A percentile compares a stretch with the other conserved stretches of the same genome.
phyloP scores from a whole-genome alignment of 2,888 invertebrate species.

The Onchidella celtica region DNA sequence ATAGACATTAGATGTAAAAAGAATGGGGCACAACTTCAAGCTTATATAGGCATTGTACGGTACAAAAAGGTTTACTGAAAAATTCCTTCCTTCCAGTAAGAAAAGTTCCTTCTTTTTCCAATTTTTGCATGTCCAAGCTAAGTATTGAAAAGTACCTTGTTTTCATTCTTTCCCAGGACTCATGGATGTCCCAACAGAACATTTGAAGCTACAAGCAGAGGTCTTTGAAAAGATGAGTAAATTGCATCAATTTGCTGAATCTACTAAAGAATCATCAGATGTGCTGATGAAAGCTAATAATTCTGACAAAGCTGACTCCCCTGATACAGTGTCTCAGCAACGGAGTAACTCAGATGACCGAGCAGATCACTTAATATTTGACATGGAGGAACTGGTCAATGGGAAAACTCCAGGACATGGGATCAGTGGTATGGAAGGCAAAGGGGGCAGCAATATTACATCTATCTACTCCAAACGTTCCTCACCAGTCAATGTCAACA shows the following conservation, averaged over 20 bases:
- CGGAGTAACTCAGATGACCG: constrained; percentile 17
- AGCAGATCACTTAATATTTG: constrained; percentile 38
- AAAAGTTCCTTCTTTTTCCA: too few relatives aligned
- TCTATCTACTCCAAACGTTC: constrained; percentile 65
- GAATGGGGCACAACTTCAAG: too few relatives aligned
- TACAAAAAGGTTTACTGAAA: too few relatives aligned
- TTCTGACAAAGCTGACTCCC: constrained; percentile 34
- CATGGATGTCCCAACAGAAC: constrained; percentile 19
- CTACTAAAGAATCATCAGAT: constrained; percentile 14
- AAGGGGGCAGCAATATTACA: constrained; percentile 58
- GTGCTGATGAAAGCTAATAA: neutral
- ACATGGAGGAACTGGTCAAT: constrained; percentile 46
- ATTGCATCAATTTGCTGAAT: constrained; percentile 42
- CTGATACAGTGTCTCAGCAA: constrained; percentile 15
- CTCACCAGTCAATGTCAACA: constrained; percentile 67
- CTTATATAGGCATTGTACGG: too few relatives aligned
- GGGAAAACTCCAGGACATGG: constrained; percentile 34
- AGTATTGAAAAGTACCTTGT: too few relatives aligned
- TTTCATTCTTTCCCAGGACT: neutral
- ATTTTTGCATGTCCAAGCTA: too few relatives aligned
- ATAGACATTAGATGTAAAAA: too few relatives aligned
- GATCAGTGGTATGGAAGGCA: constrained; percentile 18
- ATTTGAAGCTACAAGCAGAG: constrained; percentile 15
- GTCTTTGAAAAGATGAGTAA: constrained; percentile 40
- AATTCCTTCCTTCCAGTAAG: too few relatives aligned